phyloP scores from a whole-genome alignment of 2,888 invertebrate genomes.

The Netelia virgata region DNA sequence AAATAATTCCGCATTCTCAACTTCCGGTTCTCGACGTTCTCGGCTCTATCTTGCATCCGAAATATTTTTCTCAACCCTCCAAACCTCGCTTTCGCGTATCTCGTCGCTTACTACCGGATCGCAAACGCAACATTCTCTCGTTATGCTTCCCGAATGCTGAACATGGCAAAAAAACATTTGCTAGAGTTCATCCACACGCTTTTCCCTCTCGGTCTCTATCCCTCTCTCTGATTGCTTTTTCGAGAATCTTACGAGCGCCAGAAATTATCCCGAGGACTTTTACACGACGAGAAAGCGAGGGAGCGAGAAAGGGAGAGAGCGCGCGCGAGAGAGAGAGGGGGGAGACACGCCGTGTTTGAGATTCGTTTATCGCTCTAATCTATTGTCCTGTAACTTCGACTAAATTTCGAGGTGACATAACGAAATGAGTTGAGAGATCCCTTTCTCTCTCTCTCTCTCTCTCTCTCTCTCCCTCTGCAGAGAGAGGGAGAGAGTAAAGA shows the following conservation, averaged over 20 bases:
- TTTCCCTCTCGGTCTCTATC: slow-evolving; percentile 8
- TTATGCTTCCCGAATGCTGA: slow-evolving; percentile 14
- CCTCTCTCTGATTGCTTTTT: slow-evolving; percentile 29
- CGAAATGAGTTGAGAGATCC: too few species aligned
- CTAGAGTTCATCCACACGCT: slow-evolving; percentile 33
- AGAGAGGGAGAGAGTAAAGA: background rate
- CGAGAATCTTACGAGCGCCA: slow-evolving; percentile 52
- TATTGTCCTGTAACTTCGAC: too few species aligned
- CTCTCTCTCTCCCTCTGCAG: background rate
- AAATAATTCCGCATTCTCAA: too few species aligned
- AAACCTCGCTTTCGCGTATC: background rate
- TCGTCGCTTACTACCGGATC: slow-evolving; percentile 25
- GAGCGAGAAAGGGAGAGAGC: background rate
- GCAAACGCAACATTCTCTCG: slow-evolving; percentile 11
- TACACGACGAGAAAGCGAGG: slow-evolving; percentile 1
- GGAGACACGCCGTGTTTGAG: slow-evolving; percentile 73
- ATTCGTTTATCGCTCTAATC: slow-evolving; percentile 61
- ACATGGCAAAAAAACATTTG: slow-evolving; percentile 2
- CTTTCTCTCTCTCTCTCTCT: too few species aligned
- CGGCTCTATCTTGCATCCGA: background rate
- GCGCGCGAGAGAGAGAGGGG: background rate
- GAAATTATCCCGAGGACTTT: slow-evolving; percentile 55
- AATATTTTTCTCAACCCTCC: background rate
- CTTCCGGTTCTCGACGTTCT: background rate
- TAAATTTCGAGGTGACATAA: too few species aligned